phyloP scores from a whole-genome alignment of 2,888 invertebrate species.

The Ommatoiulus sabulosus region DNA sequence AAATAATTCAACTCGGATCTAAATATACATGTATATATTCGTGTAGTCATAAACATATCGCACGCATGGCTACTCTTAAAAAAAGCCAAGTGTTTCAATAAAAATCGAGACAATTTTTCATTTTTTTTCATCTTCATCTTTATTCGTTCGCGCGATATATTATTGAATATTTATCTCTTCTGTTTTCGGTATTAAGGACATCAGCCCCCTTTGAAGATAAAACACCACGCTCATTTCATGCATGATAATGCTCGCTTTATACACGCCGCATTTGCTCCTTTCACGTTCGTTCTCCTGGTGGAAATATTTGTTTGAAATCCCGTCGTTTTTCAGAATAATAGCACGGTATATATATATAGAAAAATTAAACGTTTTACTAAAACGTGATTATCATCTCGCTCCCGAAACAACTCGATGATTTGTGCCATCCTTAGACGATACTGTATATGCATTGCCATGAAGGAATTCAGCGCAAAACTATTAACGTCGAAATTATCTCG shows the following conservation, averaged over 20 bases:
- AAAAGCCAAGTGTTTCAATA: not conserved
- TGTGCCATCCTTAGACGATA: too few relatives aligned
- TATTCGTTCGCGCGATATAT: too few relatives aligned
- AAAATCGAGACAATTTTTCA: not conserved
- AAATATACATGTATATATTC: too few relatives aligned
- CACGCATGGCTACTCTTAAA: not conserved
- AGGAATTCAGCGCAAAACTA: not conserved
- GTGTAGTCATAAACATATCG: not conserved
- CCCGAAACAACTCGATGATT: not conserved
- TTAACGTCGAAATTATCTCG: conserved; percentile 13
- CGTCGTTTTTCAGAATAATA: not conserved
- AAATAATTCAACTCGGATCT: too few relatives aligned
- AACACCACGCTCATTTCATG: not conserved
- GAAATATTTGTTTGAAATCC: conserved; percentile 23
- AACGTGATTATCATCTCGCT: conserved; percentile 8
- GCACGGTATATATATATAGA: not conserved
- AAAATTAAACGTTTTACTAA: not conserved
- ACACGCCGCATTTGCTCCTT: conserved; percentile 12
- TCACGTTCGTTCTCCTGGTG: not conserved
- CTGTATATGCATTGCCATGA: not conserved
- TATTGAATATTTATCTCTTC: not conserved
- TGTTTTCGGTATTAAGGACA: conserved; percentile 31
- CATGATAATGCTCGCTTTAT: conserved; percentile 40
- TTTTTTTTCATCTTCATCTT: not conserved
- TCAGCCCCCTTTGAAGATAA: not conserved